phyloP scores from a whole-genome alignment of 2,797 vertebrate species.

The Pagetopsis macropterus region DNA sequence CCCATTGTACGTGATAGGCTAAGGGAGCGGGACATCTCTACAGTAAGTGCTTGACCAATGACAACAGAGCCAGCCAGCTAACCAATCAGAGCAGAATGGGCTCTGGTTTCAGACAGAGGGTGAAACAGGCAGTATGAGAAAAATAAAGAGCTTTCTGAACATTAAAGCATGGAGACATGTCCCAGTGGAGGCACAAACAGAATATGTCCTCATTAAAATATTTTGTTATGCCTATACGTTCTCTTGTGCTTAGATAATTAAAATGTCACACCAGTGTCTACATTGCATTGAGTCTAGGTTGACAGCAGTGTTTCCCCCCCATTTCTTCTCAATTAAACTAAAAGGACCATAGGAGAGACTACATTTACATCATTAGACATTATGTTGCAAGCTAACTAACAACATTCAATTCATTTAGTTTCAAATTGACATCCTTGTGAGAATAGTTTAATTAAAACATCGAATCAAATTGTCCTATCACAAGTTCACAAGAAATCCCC shows the following conservation, averaged over 20 bases:
- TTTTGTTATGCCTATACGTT: not conserved
- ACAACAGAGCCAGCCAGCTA: too few relatives aligned
- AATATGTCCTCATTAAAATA: not conserved
- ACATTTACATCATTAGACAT: not conserved
- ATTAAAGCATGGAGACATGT: too few relatives aligned
- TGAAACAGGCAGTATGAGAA: too few relatives aligned
- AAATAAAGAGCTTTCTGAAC: too few relatives aligned
- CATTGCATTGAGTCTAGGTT: not conserved
- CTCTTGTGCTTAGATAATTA: not conserved
- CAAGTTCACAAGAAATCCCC: not conserved
- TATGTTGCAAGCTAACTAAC: not conserved
- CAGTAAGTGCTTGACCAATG: too few relatives aligned
- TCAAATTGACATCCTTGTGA: not conserved
- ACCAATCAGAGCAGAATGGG: too few relatives aligned
- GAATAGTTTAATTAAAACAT: not conserved
- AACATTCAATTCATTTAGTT: not conserved
- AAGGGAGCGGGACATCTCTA: too few relatives aligned
- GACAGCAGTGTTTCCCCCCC: not conserved
- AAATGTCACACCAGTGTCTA: too few relatives aligned
- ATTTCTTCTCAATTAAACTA: not conserved
- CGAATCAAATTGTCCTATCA: not conserved
- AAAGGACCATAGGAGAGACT: not conserved
- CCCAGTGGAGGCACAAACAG: too few relatives aligned
- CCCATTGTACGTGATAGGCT: too few relatives aligned
- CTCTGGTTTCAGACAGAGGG: too few relatives aligned